Conservation (phyloP, 2,888 invertebrate species). For the Drosophila kambysellisi region DNA sequence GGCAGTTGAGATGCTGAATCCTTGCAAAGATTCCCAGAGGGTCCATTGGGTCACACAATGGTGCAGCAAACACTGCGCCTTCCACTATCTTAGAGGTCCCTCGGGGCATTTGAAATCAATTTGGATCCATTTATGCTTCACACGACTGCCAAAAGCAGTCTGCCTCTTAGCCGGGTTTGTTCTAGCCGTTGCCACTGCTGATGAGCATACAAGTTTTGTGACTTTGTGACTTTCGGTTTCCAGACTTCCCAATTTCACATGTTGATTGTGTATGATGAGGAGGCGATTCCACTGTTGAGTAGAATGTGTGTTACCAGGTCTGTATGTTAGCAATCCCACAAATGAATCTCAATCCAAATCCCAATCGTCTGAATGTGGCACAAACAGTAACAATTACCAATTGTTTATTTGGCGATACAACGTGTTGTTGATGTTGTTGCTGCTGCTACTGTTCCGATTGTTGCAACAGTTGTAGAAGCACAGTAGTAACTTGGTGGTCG, state of each 20-base stretch:
- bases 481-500: slow-evolving; percentile 7
- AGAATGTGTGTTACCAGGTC: slow-evolving; percentile 72
- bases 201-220: slow-evolving; percentile 11
- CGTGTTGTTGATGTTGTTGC: slow-evolving; percentile 43
- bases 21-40: slow-evolving; percentile 60
- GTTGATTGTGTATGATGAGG: slow-evolving; percentile 40
- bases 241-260: slow-evolving; percentile 48
- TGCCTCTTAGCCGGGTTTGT: slow-evolving; percentile 1
- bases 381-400: slow-evolving; percentile 74
- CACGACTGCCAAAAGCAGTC: slow-evolving; percentile 52
- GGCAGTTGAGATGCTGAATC: slow-evolving; percentile 26
- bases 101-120: slow-evolving; percentile 66
- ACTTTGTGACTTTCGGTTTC: slow-evolving; percentile 61
- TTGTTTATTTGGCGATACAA: slow-evolving; percentile 72
- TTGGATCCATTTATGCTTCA: slow-evolving; percentile 63
- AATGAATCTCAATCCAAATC: slow-evolving; percentile 39
- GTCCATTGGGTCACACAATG: slow-evolving; percentile 54
- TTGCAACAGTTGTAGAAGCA: neutral
- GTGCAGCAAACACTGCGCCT: slow-evolving; percentile 9
- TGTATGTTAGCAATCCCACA: slow-evolving; percentile 47
- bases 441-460: slow-evolving; percentile 22
- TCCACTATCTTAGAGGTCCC: slow-evolving; percentile 27
- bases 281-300: neutral
- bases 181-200: slow-evolving; percentile 13
- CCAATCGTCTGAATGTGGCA: slow-evolving; percentile 57